These are phyloP conservation scores for Myotis lucifugus DNA, from an alignment of 2,113 vertebrate genomes.

Conservation along the genomic window DNA sequence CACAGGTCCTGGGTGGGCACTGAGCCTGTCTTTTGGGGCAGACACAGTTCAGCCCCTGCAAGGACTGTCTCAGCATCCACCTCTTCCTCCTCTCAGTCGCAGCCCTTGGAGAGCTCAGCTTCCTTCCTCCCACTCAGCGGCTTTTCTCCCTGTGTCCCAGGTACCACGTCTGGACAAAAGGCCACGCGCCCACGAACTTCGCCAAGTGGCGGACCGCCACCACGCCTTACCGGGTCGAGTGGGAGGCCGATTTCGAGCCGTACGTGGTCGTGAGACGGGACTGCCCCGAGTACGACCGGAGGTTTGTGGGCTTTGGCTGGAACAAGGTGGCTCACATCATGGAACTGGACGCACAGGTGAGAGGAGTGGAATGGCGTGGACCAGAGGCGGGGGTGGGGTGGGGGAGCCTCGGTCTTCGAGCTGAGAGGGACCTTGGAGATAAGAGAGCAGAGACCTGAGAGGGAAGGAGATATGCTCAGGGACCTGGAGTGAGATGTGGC, in stretches of 20 bases:
- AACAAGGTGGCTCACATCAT: constrained; percentile 99
- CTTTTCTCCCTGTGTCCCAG: constrained; percentile 75
- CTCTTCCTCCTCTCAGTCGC: not conserved
- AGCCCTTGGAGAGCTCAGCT: no score
- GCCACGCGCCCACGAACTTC: constrained; percentile 98
- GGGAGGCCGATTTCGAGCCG: constrained; percentile 98
- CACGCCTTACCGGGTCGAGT: constrained; percentile 96
- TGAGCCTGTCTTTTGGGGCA: not conserved
- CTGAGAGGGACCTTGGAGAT: not conserved
- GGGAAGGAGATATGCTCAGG: not conserved
- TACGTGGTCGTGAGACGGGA: constrained; percentile 96
- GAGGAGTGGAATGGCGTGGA: accelerated
- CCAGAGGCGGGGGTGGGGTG: not conserved
- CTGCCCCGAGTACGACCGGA: constrained; percentile 96
- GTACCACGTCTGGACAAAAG: constrained; percentile 99
- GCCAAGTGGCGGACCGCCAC: constrained; percentile 99
- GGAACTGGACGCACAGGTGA: constrained; percentile 98
- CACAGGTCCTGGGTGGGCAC: not conserved
- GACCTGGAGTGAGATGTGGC: not conserved
- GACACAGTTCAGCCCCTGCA: not conserved
- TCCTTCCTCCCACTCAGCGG: not conserved
- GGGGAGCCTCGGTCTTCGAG: not conserved
- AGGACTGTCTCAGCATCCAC: not conserved
- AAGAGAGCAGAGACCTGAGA: not conserved
- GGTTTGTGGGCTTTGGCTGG: constrained; percentile 99